phyloP scores from a whole-genome alignment of 2,797 vertebrate species.

The Tympanoctomys barrerae region DNA sequence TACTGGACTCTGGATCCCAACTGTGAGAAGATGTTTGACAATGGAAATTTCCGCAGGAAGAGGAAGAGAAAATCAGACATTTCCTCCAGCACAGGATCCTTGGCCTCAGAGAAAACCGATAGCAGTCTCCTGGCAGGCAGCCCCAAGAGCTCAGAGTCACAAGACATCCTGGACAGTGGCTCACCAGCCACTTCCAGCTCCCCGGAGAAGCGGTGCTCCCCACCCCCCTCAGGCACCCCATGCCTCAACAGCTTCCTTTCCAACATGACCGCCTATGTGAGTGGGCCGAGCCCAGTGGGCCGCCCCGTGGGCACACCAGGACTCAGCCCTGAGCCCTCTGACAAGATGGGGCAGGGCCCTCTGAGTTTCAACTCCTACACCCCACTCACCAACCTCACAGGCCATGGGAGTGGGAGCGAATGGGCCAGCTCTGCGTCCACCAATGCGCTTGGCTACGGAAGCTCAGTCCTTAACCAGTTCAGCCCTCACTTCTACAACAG shows the following conservation, averaged over 20 bases:
- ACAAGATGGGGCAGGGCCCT: slow-evolving; percentile 91
- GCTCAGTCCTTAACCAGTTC: slow-evolving; percentile 94
- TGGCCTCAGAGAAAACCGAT: slow-evolving; percentile 87
- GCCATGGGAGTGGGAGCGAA: slow-evolving; percentile 86
- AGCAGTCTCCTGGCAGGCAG: slow-evolving; percentile 82
- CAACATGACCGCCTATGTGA: slow-evolving; percentile 92
- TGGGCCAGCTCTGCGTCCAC: slow-evolving; percentile 92
- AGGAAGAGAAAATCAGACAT: slow-evolving; percentile 95
- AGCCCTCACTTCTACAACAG: slow-evolving; percentile 95
- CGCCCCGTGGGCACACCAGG: slow-evolving; percentile 90
- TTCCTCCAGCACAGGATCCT: slow-evolving; percentile 80
- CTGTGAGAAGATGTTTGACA: slow-evolving; percentile 99
- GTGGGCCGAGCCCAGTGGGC: slow-evolving; percentile 81
- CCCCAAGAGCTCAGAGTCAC: slow-evolving; percentile 90
- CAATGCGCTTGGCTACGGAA: slow-evolving; percentile 91
- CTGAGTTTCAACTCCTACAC: slow-evolving; percentile 92
- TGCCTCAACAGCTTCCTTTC: slow-evolving; percentile 95
- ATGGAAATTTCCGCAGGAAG: slow-evolving; percentile 97
- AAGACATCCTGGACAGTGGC: slow-evolving; percentile 89
- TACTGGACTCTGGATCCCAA: slow-evolving; percentile 98
- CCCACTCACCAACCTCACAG: slow-evolving; percentile 88
- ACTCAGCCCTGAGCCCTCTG: slow-evolving; percentile 91
- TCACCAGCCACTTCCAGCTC: slow-evolving; percentile 83
- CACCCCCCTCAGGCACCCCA: slow-evolving; percentile 88
- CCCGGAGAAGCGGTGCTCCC: slow-evolving; percentile 91